These are phyloP conservation scores for Oligia fasciuncula DNA, from an alignment of 2,888 invertebrate genomes.

Conservation along the genomic window DNA sequence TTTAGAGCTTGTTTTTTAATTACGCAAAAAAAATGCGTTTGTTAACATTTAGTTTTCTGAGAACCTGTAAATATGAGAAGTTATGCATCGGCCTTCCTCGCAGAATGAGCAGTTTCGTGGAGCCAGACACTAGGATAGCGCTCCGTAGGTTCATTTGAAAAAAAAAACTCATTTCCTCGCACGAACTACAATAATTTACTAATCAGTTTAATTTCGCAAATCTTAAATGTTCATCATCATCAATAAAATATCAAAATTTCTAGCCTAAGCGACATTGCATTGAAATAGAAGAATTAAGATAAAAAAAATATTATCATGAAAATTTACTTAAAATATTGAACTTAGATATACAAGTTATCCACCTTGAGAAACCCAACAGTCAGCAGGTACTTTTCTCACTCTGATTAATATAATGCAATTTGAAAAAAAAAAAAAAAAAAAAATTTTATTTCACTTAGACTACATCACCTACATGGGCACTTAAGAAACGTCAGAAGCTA, in stretches of 20 bases:
- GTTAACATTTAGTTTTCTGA: constrained; percentile 77
- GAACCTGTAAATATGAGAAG: constrained; percentile 73
- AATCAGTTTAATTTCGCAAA: background rate
- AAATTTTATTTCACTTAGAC: no score
- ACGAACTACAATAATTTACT: background rate
- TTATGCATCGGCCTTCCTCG: constrained; percentile 57
- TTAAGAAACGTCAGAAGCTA: no score
- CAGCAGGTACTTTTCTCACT: background rate
- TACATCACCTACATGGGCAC: no score
- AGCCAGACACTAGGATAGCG: constrained; percentile 46
- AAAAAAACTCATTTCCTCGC: background rate
- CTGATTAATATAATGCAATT: background rate
- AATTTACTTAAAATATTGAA: background rate
- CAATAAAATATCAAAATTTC: background rate
- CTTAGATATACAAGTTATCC: background rate
- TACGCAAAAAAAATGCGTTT: constrained; percentile 72
- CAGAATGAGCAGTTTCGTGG: constrained; percentile 54
- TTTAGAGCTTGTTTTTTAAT: background rate
- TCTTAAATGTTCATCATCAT: background rate
- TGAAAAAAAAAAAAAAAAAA: no score
- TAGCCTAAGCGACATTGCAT: background rate
- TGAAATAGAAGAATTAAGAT: constrained; percentile 11
- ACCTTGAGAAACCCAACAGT: background rate
- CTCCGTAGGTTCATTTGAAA: constrained; percentile 19
- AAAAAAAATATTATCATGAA: background rate